A percentile compares a stretch with the other conserved stretches of the same genome.
Evolutionary conservation across 2,113 vertebrate species (phyloP).

Genomic region (Ifrita kowaldi): DNA sequence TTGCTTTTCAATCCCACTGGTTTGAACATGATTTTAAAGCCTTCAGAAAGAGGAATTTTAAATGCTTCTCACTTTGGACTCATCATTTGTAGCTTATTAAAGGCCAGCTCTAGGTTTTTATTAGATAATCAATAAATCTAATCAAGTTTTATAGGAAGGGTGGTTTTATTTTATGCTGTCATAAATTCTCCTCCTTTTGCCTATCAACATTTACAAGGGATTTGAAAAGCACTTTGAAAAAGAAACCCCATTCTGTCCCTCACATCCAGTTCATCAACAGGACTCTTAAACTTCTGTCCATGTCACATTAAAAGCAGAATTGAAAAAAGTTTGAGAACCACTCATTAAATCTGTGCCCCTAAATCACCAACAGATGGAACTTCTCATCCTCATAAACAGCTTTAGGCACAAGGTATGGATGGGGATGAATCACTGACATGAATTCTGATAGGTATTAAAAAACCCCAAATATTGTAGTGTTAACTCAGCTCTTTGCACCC

Average conservation of each 20-base stretch:
- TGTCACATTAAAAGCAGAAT: neutral
- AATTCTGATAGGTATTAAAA: neutral
- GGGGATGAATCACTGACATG: neutral
- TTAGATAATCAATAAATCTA: slow-evolving; percentile 18
- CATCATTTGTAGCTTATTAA: slow-evolving; percentile 38
- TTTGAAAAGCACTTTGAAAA: neutral
- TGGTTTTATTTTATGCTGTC: slow-evolving; percentile 47
- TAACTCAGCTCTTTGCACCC: neutral
- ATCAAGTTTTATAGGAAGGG: slow-evolving; percentile 35
- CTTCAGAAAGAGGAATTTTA: neutral
- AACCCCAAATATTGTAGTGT: accelerated
- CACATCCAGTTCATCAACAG: neutral
- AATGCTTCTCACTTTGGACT: neutral
- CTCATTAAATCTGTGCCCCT: neutral
- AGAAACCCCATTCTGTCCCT: neutral
- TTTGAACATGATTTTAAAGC: neutral
- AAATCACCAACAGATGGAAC: neutral
- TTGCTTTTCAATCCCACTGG: neutral
- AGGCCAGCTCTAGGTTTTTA: slow-evolving; percentile 32
- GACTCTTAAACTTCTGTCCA: slow-evolving; percentile 7
- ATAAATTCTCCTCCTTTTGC: slow-evolving; percentile 58
- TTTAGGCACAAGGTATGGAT: neutral
- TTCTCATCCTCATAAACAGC: neutral
- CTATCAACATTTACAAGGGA: slow-evolving; percentile 47
- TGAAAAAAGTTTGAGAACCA: neutral